A percentile compares a stretch with the other conserved stretches of the same genome.
Evolutionary conservation across 2,888 invertebrate species (phyloP).

Genomic region (Macrophya annulata): DNA sequence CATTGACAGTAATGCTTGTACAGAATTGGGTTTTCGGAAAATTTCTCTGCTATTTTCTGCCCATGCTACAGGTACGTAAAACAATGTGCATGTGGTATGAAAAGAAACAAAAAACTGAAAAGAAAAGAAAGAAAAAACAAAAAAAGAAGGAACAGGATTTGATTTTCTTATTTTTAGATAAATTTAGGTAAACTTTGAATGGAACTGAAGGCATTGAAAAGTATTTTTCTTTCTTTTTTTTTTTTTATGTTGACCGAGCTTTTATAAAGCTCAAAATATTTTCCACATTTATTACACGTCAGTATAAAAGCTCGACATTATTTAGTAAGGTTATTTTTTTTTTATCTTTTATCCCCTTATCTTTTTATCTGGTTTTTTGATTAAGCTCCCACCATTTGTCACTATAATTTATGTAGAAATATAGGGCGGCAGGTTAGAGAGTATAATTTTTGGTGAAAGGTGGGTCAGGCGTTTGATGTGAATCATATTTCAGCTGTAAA

Average conservation of each 20-base stretch:
- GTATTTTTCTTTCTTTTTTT: background rate
- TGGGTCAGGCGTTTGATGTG: background rate
- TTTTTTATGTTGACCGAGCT: background rate
- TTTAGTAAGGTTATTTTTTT: background rate
- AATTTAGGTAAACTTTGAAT: no score
- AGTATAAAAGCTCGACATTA: background rate
- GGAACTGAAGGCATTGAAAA: background rate
- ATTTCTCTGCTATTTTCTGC: conserved; percentile 87
- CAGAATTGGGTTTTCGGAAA: conserved; percentile 89
- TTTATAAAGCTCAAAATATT: background rate
- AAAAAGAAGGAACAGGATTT: background rate
- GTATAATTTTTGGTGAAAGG: background rate
- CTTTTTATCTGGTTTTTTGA: background rate
- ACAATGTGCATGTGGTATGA: conserved; percentile 47
- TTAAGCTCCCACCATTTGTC: background rate
- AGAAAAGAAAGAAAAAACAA: background rate
- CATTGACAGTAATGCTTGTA: conserved; percentile 85
- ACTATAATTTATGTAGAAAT: background rate
- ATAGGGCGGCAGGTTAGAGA: background rate
- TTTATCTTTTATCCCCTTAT: background rate
- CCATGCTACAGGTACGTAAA: conserved; percentile 86
- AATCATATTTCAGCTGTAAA: background rate
- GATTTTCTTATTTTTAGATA: background rate
- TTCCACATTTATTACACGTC: background rate
- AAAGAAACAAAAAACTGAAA: background rate